Evolutionary conservation across 2,113 vertebrate species (phyloP), one percentile per base, ranked within the genome.

Genomic region (Phalacrocorax carbo): DNA sequence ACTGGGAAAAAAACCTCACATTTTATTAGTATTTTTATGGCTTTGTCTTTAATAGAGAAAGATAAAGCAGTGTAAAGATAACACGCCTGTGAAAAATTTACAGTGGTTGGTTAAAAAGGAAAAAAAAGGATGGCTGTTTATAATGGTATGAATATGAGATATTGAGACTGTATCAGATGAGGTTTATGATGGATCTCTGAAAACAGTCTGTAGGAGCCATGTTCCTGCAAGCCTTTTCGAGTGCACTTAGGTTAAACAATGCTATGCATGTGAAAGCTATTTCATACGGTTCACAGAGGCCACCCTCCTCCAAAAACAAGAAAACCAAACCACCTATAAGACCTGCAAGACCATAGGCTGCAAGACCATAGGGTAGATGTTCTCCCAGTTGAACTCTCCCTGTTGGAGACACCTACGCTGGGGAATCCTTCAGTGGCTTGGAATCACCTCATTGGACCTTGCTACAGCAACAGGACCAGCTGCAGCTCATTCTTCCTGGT

Each of bases 1-100:
- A 13, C 2, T 16, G 10, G 11, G 5, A 17, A 16, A 36, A 36
- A 14, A 0, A 1, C 4, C 1, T 4, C 25, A 27, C 5, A 32
- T 46, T 60, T 77, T 70, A 29, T 54, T 77, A 40, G 10, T 54
- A 60, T 60, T 77, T 64, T 68, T 72, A 55, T 42, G 78, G 11
- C 48, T 49, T 65, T 52, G 25, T 42, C 51, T 69, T 69, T 72
- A 86, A 64, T 4, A 71, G 22, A 48, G 40, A 73, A 85, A 75
- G 54, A 62, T 57, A 69, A 64, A 86, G 20, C 14, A 44, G 11
- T 11, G 5, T 48, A 48, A 82, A 68, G 40, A 23, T 15, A 86
- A 65, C 4, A 0, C 0, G 0, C 20, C 42, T 86, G 15, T 65
- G 57, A 82, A n/a, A 90, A 76, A 80, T 19, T 70, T 48, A 76